Evolutionary conservation across 2,797 vertebrate genomes (phyloP), one percentile per base, ranked within the genome.

Genomic region (Danio jaintianensis): DNA sequence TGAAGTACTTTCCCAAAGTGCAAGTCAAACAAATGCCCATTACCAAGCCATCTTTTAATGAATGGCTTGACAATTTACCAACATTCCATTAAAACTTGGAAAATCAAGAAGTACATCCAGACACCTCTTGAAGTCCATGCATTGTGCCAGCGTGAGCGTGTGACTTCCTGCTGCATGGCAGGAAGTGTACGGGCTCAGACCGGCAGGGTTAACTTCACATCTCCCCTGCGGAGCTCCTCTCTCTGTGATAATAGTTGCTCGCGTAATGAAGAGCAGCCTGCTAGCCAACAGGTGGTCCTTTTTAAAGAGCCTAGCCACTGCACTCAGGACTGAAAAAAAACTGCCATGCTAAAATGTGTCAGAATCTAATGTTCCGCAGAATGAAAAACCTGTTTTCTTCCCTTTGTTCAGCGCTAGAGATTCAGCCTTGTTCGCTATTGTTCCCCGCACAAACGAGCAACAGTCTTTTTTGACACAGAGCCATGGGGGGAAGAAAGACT

Each of bases 401-500:
- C 95, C 94, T 99, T 99, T 99, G 98, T 99, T 96, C 94, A 93
- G 94, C 89, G 90, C 96, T 95, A 95, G 94, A 97, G 97, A 97
- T 97, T 97, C 96, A 96, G 95, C 94, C 95, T 96, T 96, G 96
- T 98, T 96, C 96, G 91, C 94, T 96, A 96, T 98, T 97, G 96
- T 97, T 93, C 93, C 85, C 93, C 87, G 84, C 94, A 96, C 96
- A 96, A 98, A 98, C 97, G 96, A 96, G 96, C 94, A 96, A 96
- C 97, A 98, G 97, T 97, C 96, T 98, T 98, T 97, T 98, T 97
- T 97, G 96, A 97, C 96, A 96, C 96, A 94, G 96, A 97, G 96
- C 96, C 96, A 96, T 95, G 94, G 96, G 95, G 95, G 96, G 96
- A 97, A 98, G 96, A 97, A 97, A 96, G 96, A 95, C 97, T 94